Conservation (phyloP, 2,797 vertebrate species). For the Chlorospingus flavigularis region DNA sequence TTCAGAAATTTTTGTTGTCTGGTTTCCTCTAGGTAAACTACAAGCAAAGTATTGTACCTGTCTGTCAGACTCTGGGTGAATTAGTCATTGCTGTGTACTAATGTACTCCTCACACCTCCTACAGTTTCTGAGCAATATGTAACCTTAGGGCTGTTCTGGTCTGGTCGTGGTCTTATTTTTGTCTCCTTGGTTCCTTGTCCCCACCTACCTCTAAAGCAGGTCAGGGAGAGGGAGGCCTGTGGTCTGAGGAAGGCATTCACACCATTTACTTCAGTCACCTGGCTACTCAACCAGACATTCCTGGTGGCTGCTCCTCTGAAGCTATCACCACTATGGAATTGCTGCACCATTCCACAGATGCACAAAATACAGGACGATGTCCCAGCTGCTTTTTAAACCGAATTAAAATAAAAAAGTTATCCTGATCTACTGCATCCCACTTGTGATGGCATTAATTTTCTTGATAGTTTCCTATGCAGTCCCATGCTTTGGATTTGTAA, state of each 20-base stretch:
- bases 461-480: accelerated
- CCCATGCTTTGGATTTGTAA: neutral
- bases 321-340: neutral
- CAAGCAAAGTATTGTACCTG: neutral
- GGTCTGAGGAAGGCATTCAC: neutral
- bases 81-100: neutral
- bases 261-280: neutral
- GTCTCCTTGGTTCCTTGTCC: neutral
- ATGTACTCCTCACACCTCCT: neutral
- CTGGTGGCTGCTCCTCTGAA: neutral
- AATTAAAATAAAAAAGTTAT: neutral
- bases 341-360: neutral
- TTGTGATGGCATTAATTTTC: neutral
- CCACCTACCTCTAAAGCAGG: neutral
- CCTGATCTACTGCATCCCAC: neutral
- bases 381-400: neutral
- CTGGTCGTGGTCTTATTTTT: neutral
- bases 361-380: neutral
- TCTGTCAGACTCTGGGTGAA: neutral
- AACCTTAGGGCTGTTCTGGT: neutral
- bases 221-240: neutral
- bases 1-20: neutral
- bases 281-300: neutral
- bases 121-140: neutral
- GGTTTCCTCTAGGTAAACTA: neutral